phyloP scores from a whole-genome alignment of 2,888 invertebrate species.

The Schrankia costaestrigalis region DNA sequence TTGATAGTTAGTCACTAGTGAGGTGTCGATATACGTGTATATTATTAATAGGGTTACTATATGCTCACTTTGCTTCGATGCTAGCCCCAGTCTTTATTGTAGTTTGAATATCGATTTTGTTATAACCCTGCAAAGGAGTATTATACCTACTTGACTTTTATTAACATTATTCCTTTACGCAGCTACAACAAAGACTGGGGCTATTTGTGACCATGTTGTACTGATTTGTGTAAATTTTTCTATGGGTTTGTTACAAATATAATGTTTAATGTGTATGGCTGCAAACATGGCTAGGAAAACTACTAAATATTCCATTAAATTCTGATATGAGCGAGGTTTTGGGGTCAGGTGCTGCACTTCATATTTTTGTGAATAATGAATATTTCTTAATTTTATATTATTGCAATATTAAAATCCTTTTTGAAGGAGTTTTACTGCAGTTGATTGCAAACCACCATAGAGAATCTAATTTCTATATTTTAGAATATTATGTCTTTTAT shows the following conservation, averaged over 20 bases:
- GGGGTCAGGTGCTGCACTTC: conserved; percentile 61
- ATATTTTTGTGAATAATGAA: conserved; percentile 43
- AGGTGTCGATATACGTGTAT: conserved; percentile 62
- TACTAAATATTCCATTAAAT: conserved; percentile 41
- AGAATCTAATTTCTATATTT: conserved; percentile 64
- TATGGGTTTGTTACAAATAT: conserved; percentile 72
- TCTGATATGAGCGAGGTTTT: conserved; percentile 46
- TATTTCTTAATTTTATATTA: conserved; percentile 40
- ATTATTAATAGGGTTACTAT: conserved; percentile 54
- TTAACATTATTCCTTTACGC: conserved; percentile 10
- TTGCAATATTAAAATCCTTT: conserved; percentile 31
- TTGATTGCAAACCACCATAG: conserved; percentile 54
- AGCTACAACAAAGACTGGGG: conserved; percentile 62
- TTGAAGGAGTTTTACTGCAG: conserved; percentile 43
- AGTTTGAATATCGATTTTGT: conserved; percentile 17
- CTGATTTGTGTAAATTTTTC: conserved; percentile 78
- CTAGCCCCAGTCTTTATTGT: conserved; percentile 66
- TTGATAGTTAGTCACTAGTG: conserved; percentile 60
- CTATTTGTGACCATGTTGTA: conserved; percentile 64
- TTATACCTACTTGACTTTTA: neutral
- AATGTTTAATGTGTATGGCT: conserved; percentile 49
- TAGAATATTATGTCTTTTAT: conserved; percentile 68
- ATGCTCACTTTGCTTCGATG: conserved; percentile 64
- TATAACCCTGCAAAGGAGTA: conserved; percentile 1
- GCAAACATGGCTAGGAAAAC: conserved; percentile 35